These are phyloP conservation scores for Thymelicus lineola DNA, from an alignment of 2,888 invertebrate species.

Conservation along the genomic window DNA sequence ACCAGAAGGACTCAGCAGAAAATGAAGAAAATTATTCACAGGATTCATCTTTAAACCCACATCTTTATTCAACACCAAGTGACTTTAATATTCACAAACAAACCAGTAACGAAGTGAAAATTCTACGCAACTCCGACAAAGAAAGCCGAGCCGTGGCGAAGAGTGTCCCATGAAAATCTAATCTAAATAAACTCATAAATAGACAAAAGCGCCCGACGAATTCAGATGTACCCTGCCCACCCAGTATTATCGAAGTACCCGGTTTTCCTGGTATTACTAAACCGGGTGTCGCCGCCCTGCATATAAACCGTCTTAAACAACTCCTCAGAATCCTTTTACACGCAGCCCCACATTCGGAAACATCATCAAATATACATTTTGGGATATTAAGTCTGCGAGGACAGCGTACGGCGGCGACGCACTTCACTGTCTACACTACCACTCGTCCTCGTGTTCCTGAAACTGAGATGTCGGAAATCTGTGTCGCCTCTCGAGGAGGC, in stretches of 20 bases:
- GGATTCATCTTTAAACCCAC: background rate
- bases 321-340: conserved; percentile 58
- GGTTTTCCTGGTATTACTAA: conserved; percentile 35
- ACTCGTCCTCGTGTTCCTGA: conserved; percentile 40
- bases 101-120: conserved; percentile 26
- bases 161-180: conserved; percentile 38
- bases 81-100: conserved; percentile 18
- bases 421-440: conserved; percentile 64
- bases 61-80: conserved; percentile 14
- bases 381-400: conserved; percentile 62
- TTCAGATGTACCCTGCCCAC: conserved; percentile 52
- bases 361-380: conserved; percentile 80
- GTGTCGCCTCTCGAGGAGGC: background rate
- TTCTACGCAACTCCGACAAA: conserved; percentile 18
- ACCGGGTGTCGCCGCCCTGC: conserved; percentile 51
- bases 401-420: conserved; percentile 52
- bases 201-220: conserved; percentile 51
- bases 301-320: conserved; percentile 66
- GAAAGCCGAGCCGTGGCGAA: conserved; percentile 5
- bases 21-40: background rate
- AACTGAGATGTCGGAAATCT: conserved; percentile 34
- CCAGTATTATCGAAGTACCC: conserved; percentile 35
- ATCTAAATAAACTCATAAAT: conserved; percentile 56
- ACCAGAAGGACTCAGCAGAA: background rate
- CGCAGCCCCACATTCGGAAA: conserved; percentile 54